Conservation (phyloP, 2,888 invertebrate genomes). For the Drosophila macrospina region DNA sequence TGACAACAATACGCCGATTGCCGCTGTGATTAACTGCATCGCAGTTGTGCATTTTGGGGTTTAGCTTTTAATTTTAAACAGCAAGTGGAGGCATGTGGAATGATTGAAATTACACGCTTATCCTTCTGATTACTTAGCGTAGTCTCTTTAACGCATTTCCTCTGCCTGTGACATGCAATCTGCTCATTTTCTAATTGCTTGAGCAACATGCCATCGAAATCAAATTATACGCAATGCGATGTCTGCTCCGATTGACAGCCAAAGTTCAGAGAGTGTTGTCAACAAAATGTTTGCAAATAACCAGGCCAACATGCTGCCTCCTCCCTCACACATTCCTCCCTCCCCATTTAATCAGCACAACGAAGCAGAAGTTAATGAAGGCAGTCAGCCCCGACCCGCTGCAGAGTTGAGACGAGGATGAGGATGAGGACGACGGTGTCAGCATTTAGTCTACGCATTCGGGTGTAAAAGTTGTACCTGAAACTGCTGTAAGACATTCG, state of each 20-base stretch:
- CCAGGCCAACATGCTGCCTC: constrained; percentile 40
- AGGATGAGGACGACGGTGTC: no score
- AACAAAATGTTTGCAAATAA: constrained; percentile 44
- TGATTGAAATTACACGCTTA: no score
- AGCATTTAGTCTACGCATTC: constrained; percentile 37
- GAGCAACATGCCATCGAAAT: constrained; percentile 43
- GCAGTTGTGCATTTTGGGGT: constrained; percentile 46
- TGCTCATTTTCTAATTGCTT: constrained; percentile 53
- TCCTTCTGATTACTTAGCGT: constrained; percentile 1
- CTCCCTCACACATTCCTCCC: no score
- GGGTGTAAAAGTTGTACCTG: constrained; percentile 50
- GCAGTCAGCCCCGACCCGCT: constrained; percentile 20
- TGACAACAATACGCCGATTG: constrained; percentile 51
- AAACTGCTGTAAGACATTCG: constrained; percentile 42
- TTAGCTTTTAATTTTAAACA: constrained; percentile 60
- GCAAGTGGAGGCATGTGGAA: no score
- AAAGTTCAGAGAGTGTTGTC: constrained; percentile 28
- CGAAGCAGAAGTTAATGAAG: constrained; percentile 17
- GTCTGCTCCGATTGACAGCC: constrained; percentile 48
- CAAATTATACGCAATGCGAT: constrained; percentile 45
- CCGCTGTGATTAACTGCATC: constrained; percentile 71
- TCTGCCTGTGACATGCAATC: constrained; percentile 22
- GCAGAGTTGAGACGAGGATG: constrained; percentile 2
- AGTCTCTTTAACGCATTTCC: not conserved
- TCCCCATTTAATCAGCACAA: constrained; percentile 51